These are phyloP conservation scores for Poecilia velifera DNA, from an alignment of 2,797 vertebrate species.

Conservation along the genomic window DNA sequence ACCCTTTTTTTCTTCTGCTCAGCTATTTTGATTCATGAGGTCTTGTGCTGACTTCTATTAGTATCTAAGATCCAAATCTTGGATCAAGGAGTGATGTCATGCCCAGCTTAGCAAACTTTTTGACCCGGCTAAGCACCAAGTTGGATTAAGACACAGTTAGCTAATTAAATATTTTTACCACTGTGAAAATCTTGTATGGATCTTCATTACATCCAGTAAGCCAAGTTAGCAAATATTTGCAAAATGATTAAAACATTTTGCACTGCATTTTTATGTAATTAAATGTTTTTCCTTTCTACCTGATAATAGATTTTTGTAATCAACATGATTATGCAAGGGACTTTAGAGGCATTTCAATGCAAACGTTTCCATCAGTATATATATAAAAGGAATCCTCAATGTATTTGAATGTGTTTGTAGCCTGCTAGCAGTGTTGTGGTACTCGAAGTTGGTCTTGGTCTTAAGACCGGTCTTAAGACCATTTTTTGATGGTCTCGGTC, in stretches of 20 bases:
- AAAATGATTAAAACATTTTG: not conserved
- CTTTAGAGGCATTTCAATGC: too few species aligned
- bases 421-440: too few species aligned
- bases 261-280: not conserved
- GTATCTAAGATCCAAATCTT: not conserved
- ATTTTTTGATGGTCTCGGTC: too few species aligned
- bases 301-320: not conserved
- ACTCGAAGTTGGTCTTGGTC: too few species aligned
- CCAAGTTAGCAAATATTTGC: not conserved
- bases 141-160: not conserved
- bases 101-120: not conserved
- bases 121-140: not conserved
- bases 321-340: too few species aligned
- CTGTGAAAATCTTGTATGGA: not conserved
- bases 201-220: not conserved
- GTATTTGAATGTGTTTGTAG: too few species aligned
- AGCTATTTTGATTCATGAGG: not conserved
- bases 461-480: too few species aligned
- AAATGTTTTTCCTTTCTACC: not conserved
- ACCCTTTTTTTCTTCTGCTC: not conserved
- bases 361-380: not conserved
- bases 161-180: not conserved
- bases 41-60: not conserved
- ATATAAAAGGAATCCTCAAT: too few species aligned
- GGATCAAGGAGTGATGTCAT: not conserved